Evolutionary conservation across 2,888 invertebrate species (phyloP), one percentile per base, ranked within the genome.

Genomic region (Hirtodrosophila cameraria): DNA sequence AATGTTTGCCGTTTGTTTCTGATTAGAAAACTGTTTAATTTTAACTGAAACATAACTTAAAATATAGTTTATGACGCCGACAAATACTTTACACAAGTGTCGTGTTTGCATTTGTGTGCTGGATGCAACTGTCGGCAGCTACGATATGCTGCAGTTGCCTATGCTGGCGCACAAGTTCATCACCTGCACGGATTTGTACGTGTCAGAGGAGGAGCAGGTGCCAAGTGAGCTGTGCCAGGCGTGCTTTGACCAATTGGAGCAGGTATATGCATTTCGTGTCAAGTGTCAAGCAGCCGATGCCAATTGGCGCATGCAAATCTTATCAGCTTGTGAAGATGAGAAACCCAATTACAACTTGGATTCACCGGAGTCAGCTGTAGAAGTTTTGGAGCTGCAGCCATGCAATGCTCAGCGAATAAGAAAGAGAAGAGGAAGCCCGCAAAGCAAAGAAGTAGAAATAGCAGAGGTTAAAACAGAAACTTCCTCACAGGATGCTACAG

Each of bases 111-210:
- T 36, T 27, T 42, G 48, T 23, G 12, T 13, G 15, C 42, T 55
- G 4, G 11, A 9, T 2, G 8, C 27, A 12, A 4, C 18, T 8
- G 18, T 1, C 0, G n/a, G 9, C 2, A 25, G 20, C 18, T 55
- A 50, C 18, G 31, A 72, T 15, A 49, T 72, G 58, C 41, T 11
- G 1, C n/a, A 45, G 5, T 59, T 71, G n/a, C 41, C 65, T 0
- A 57, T 63, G 20, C 31, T 88, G 3, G 72, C 60, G n/a, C 52
- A 71, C n/a, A 87, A 82, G 36, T 64, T 85, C 9, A 46, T 41
- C 3, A 13, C 31, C 0, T 87, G 81, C 42, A 80, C 81, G 1
- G 58, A 58, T 1, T 25, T 81, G 18, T 9, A 27, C 0, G 45
- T 78, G 2, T 6, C 6, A 7, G 36, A 11, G 18, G 62, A 70